These are phyloP conservation scores for Salvelinus alpinus DNA, from an alignment of 2,113 vertebrate species.

Conservation along the genomic window DNA sequence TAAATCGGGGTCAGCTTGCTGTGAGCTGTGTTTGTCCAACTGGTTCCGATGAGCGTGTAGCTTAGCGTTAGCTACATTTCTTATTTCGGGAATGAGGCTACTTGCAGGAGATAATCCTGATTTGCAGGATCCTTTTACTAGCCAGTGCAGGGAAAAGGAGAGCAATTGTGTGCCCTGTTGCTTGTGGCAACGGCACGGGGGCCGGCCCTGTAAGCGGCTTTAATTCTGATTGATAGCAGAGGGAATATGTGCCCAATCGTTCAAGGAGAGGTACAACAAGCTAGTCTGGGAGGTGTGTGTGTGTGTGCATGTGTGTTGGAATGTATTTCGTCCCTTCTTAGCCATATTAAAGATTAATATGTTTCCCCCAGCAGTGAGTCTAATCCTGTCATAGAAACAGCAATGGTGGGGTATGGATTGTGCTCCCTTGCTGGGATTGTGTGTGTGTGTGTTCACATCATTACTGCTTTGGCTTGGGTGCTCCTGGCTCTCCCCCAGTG, in stretches of 20 bases:
- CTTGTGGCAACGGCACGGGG: conserved; percentile 74
- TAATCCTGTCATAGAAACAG: conserved; percentile 53
- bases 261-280: conserved; percentile 44
- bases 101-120: conserved; percentile 24
- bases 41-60: not conserved
- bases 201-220: conserved; percentile 59
- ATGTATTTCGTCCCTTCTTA: conserved; percentile 30
- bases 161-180: conserved; percentile 72
- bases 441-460: not conserved
- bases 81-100: conserved; percentile 11
- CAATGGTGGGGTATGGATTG: conserved; percentile 45
- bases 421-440: not conserved
- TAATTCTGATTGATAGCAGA: conserved; percentile 69
- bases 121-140: conserved; percentile 30
- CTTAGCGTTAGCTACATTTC: conserved; percentile 12
- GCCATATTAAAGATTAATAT: conserved; percentile 20
- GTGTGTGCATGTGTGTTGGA: conserved; percentile 49
- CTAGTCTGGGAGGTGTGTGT: conserved; percentile 25
- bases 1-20: not conserved
- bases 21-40: not conserved
- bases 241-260: conserved; percentile 53
- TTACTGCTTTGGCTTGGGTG: no score
- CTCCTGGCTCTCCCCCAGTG: no score
- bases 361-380: conserved; percentile 21
- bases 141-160: conserved; percentile 14